A percentile compares a stretch with the other conserved stretches of the same genome.
phyloP scores from a whole-genome alignment of 2,113 vertebrate genomes.

The Etheostoma cragini region DNA sequence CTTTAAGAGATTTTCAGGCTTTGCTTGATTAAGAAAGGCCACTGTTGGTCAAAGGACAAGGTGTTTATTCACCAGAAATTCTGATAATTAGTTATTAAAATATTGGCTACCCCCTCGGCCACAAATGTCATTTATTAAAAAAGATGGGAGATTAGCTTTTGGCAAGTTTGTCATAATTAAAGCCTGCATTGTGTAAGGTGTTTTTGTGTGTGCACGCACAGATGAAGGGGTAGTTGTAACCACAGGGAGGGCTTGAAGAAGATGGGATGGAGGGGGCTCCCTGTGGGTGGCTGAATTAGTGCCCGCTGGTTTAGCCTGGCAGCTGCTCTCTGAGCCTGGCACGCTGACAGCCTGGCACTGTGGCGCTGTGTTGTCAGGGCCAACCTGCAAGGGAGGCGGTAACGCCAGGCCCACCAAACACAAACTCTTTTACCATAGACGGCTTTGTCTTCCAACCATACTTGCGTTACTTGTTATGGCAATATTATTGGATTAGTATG shows the following conservation, averaged over 20 bases:
- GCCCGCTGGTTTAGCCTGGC: conserved; percentile 78
- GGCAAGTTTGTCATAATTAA: conserved; percentile 81
- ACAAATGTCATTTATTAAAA: conserved; percentile 79
- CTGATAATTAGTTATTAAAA: conserved; percentile 66
- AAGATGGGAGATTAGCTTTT: conserved; percentile 78
- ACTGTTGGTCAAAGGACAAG: conserved; percentile 39
- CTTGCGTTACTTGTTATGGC: conserved; percentile 61
- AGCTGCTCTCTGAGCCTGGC: conserved; percentile 78
- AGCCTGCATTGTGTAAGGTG: conserved; percentile 62
- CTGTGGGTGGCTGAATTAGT: conserved; percentile 80
- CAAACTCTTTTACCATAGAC: conserved; percentile 54
- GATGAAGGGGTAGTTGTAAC: conserved; percentile 58
- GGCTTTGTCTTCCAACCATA: conserved; percentile 66
- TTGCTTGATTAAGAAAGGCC: conserved; percentile 37
- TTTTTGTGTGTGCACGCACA: conserved; percentile 42
- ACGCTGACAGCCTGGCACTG: conserved; percentile 70
- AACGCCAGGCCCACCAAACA: conserved; percentile 55
- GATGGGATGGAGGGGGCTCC: conserved; percentile 61
- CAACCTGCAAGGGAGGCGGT: conserved; percentile 63
- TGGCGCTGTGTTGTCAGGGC: conserved; percentile 72
- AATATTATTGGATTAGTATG: conserved; percentile 71
- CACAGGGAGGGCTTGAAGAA: conserved; percentile 54
- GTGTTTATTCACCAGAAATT: conserved; percentile 64
- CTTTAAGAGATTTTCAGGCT: conserved; percentile 38
- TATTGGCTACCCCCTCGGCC: conserved; percentile 69